phyloP scores from a whole-genome alignment of 2,888 invertebrate species.

The Euzophera pinguis region DNA sequence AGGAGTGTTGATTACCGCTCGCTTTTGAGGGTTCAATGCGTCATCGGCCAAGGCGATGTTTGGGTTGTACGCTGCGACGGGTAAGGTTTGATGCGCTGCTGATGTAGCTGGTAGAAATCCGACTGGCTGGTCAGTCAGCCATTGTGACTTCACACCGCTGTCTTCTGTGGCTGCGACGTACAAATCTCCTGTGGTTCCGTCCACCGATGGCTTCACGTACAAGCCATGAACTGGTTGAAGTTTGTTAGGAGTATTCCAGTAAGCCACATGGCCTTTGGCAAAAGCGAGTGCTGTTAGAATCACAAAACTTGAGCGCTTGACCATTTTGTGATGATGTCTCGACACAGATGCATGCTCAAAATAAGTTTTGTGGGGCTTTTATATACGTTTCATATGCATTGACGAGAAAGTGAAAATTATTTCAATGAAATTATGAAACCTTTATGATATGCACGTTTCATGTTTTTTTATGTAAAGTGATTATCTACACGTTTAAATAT shows the following conservation, averaged over 20 bases:
- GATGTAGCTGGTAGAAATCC: slow-evolving; percentile 49
- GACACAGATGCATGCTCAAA: slow-evolving; percentile 4
- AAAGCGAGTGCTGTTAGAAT: slow-evolving; percentile 21
- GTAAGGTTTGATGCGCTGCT: slow-evolving; percentile 36
- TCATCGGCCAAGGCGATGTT: slow-evolving; percentile 41
- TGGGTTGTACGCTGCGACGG: slow-evolving; percentile 32
- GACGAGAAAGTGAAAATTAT: neutral
- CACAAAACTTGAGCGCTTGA: slow-evolving; percentile 17
- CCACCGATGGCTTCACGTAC: slow-evolving; percentile 62
- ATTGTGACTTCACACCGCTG: slow-evolving; percentile 56
- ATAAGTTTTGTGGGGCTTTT: neutral
- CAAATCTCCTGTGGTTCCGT: slow-evolving; percentile 66
- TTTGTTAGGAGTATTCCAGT: slow-evolving; percentile 41
- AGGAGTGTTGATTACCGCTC: slow-evolving; percentile 44
- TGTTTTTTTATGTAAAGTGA: too few species aligned
- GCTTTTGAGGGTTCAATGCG: slow-evolving; percentile 42
- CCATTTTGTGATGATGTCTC: slow-evolving; percentile 20
- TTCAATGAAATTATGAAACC: slow-evolving; percentile 1
- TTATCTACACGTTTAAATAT: slow-evolving; percentile 1
- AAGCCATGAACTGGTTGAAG: slow-evolving; percentile 67
- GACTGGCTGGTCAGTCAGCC: slow-evolving; percentile 63
- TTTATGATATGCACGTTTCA: slow-evolving; percentile 19
- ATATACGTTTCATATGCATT: neutral
- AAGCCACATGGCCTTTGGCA: slow-evolving; percentile 34
- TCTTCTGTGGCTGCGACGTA: slow-evolving; percentile 72